Evolutionary conservation across 2,113 vertebrate species (phyloP), one percentile per base, ranked within the genome.

Genomic region (Butorides virescens): DNA sequence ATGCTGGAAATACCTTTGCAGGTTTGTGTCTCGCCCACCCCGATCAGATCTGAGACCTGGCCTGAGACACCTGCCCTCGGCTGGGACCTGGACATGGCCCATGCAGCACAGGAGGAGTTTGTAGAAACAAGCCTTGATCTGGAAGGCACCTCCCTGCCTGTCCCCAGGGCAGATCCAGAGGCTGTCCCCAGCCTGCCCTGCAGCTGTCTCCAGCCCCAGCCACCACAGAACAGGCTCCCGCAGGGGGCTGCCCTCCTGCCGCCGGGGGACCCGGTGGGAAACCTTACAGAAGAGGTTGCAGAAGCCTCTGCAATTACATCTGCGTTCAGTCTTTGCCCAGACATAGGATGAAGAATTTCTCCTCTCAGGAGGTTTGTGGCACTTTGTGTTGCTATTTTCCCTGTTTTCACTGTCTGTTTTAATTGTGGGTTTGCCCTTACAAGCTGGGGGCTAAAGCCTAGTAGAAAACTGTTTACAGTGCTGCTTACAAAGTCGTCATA

Each of bases 301-400:
- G 68, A 47, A 91, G 22, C 30, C 71, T 65, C 90, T 90, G 87
- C 77, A 30, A 2, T 82, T 86, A 20, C 72, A 62, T 90, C 82
- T 77, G 88, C 37, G 26, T 21, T 68, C 44, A 53, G 89, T 37
- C 82, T 92, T 90, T 83, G 87, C 77, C 71, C 0, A 2, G 74
- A 73, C 92, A 82, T n/a, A 37, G 81, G 68, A 80, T 93, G 72
- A 91, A 91, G 72, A 65, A 62, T 93, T 90, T 85, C 74, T 90
- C 66, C 67, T 95, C 90, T 88, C 74, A 2, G 44, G 89, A 92
- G 77, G 32, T 73, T 93, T 86, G 85, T 86, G 88, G 92, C 81
- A 71, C 63, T 88, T 56, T n/a, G 16, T 73, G 77, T 88, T 88
- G 81, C 81, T 76, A 13, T 96, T 95, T 91, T 90, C 85, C 74